These are phyloP conservation scores for Tachystola acroxantha DNA, from an alignment of 2,888 invertebrate species.

Conservation along the genomic window DNA sequence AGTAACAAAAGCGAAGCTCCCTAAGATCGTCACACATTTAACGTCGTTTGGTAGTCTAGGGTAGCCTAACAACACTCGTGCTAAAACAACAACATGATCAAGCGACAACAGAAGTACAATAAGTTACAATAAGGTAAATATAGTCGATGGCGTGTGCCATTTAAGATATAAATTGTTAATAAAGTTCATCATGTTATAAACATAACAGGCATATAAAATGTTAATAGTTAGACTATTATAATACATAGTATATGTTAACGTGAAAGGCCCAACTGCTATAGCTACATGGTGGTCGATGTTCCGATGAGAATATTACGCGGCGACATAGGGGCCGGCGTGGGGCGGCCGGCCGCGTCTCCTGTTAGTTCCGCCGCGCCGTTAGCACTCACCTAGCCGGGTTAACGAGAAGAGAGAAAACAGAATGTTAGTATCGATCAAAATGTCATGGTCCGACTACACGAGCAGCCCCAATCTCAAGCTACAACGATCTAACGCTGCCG, in stretches of 20 bases:
- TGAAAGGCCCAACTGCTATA: conserved; percentile 77
- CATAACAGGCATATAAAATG: conserved; percentile 77
- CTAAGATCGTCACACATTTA: conserved; percentile 37
- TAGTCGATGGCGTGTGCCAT: conserved; percentile 78
- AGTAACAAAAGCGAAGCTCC: conserved; percentile 6
- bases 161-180: conserved; percentile 65
- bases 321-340: conserved; percentile 45
- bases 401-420: conserved; percentile 85
- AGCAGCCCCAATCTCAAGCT: conserved; percentile 58
- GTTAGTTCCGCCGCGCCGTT: conserved; percentile 80
- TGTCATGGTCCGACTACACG: conserved; percentile 72
- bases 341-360: conserved; percentile 58
- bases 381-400: conserved; percentile 89
- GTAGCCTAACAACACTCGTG: conserved; percentile 71
- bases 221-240: conserved; percentile 79
- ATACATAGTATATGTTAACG: conserved; percentile 76
- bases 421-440: conserved; percentile 82
- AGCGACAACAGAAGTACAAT: conserved; percentile 71
- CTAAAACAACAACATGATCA: conserved; percentile 67
- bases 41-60: conserved; percentile 44
- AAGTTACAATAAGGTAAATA: conserved; percentile 66
- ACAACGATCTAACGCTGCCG: conserved; percentile 36
- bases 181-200: conserved; percentile 76
- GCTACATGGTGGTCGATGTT: conserved; percentile 76
- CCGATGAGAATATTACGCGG: conserved; percentile 73